These are phyloP conservation scores for Anguilla anguilla DNA, from an alignment of 2,797 vertebrate species.

Conservation along the genomic window DNA sequence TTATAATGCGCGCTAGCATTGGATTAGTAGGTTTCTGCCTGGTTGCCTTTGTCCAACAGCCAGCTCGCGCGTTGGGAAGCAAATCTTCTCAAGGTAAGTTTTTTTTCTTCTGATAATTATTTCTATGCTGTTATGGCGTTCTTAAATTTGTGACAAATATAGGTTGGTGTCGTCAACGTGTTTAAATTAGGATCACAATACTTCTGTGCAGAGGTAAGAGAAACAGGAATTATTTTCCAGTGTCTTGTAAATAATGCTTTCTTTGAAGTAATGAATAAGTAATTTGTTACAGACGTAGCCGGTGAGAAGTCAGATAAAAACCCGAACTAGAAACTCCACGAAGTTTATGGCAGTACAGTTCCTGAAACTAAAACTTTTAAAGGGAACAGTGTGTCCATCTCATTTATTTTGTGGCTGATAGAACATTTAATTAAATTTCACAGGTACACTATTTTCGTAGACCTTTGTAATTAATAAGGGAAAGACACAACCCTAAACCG, in stretches of 20 bases:
- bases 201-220: not conserved
- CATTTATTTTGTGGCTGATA: not conserved
- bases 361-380: conserved; percentile 16
- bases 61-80: conserved; percentile 81
- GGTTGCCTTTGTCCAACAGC: conserved; percentile 85
- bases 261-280: conserved; percentile 25
- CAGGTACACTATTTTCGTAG: not conserved
- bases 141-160: not conserved
- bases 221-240: conserved; percentile 9
- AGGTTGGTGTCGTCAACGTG: conserved; percentile 4
- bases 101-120: conserved; percentile 31
- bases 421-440: not conserved
- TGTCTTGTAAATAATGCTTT: conserved; percentile 29
- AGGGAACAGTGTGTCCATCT: not conserved
- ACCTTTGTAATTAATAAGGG: not conserved
- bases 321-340: not conserved
- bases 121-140: not conserved
- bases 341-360: not conserved
- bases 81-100: conserved; percentile 91
- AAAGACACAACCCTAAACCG: not conserved
- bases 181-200: not conserved
- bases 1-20: conserved; percentile 79
- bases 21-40: conserved; percentile 85
- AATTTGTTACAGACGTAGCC: not conserved
- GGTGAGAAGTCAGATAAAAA: not conserved